Evolutionary conservation across 1,140 invertebrate species (phyloP), one percentile per base, ranked within the genome.

Genomic region (Ctenoplectra terminalis): DNA sequence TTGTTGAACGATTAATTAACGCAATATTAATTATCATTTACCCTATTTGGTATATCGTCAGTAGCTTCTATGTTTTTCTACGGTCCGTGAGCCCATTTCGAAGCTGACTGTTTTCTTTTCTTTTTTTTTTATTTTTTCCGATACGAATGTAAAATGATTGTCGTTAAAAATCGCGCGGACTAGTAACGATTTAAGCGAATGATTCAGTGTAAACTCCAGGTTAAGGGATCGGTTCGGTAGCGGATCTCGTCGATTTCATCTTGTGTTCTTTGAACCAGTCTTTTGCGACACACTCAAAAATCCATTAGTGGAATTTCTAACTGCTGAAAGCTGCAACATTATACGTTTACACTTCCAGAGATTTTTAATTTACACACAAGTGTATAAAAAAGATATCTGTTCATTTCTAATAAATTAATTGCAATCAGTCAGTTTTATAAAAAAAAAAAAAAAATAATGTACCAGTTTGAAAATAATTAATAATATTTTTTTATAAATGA

Each of bases 151-250:
- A 43, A 2, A 34, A 56, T 54, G 43, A 76, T 50, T 34, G 61
- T 70, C 13, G 52, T 52, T 52, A 46, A 63, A 34, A 72, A 61
- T 80, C 48, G 34, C 15, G 13, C 29, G 34, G 71, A 75, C 31
- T 81, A 54, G 71, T 66, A 37, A 81, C 60, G 29, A 66, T 73
- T 75, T 58, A 81, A 56, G 40, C 37, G 50, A 66, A 81, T 66
- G 61, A 74, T 75, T 73, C 48, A 48, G 34, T 54, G 9, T 23
- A 81, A 43, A 13, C 26, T 63, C 37, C 34, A 52, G 13, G 29
- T 31, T 29, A 31, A 66, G 29, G 23, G 26, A 72, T 79, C 46
- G 56, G 26, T 71, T 71, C 46, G 26, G 26, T 23, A 46, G 29
- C 29, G 43, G 50, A 43, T 75, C 20, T 64, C n/a, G 60, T 74